Percentiles rank a stretch among this genome's conserved stretches.
Conservation (phyloP, 1,140 invertebrate genomes). For the Sycobia sp. region DNA sequence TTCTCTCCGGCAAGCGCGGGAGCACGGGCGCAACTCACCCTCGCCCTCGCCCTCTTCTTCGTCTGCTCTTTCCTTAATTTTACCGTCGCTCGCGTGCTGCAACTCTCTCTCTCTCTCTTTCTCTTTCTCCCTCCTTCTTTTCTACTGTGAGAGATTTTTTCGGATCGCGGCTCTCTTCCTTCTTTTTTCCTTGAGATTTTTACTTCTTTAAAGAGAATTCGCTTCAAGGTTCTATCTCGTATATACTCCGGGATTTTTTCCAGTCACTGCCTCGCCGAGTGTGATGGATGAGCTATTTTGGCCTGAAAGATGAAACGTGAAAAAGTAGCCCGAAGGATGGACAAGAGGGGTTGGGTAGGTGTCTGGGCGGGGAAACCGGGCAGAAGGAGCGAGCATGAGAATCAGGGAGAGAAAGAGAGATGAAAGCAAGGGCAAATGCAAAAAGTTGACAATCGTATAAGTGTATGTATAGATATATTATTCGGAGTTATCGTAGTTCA, state of each 20-base stretch:
- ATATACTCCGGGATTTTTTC: conserved; percentile 21
- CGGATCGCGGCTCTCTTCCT: background rate
- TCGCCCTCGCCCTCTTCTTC: background rate
- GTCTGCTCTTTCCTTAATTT: background rate
- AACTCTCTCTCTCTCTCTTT: too few relatives aligned
- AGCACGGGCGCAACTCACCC: background rate
- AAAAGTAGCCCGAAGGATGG: background rate
- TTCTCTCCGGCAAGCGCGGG: too few relatives aligned
- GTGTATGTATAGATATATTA: too few relatives aligned
- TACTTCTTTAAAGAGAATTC: conserved; percentile 4
- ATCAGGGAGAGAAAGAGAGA: background rate
- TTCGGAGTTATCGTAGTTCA: too few relatives aligned
- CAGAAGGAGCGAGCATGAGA: too few relatives aligned
- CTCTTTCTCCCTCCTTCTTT: background rate
- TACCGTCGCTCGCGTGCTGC: background rate
- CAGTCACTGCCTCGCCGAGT: background rate
- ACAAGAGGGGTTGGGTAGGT: background rate
- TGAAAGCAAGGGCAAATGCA: background rate
- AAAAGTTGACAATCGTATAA: conserved; percentile 23
- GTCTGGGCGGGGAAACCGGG: too few relatives aligned
- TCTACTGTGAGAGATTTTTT: background rate
- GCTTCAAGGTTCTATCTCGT: background rate
- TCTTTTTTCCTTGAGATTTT: too few relatives aligned
- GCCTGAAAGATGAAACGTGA: conserved; percentile 9
- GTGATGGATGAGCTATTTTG: conserved; percentile 13